Conservation (phyloP, 2,888 invertebrate species). For the Apodemia hepburni region DNA sequence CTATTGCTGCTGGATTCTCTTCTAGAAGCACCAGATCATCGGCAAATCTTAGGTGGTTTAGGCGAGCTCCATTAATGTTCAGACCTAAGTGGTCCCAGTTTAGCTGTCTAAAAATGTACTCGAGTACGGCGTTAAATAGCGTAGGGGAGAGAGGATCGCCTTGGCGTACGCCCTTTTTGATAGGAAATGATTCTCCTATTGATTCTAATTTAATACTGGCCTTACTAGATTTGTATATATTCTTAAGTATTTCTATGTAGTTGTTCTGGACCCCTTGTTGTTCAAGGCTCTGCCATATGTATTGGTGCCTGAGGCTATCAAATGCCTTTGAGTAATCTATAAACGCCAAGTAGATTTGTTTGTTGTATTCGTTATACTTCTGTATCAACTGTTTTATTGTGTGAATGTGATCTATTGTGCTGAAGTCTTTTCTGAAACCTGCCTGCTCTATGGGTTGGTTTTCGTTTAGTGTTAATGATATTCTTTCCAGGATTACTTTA, state of each 20-base stretch:
- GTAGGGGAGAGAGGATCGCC: no score
- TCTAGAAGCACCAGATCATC: constrained; percentile 25
- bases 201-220: no score
- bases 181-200: no score
- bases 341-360: constrained; percentile 5
- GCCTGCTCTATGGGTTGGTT: constrained; percentile 28
- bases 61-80: constrained; percentile 19
- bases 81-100: constrained; percentile 21
- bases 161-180: no score
- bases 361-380: constrained; percentile 12
- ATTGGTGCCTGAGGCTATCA: neutral
- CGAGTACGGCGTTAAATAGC: constrained; percentile 18
- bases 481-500: constrained; percentile 22
- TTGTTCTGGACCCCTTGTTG: no score
- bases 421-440: constrained; percentile 25
- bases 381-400: constrained; percentile 24
- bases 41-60: constrained; percentile 24
- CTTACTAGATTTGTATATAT: no score
- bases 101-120: constrained; percentile 18
- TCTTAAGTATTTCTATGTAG: no score
- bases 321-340: constrained; percentile 12
- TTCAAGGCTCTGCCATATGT: neutral
- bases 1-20: constrained; percentile 23
- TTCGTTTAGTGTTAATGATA: constrained; percentile 20
- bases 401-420: constrained; percentile 31